phyloP scores from a whole-genome alignment of 2,888 invertebrate genomes.

The Penaeus monodon region DNA sequence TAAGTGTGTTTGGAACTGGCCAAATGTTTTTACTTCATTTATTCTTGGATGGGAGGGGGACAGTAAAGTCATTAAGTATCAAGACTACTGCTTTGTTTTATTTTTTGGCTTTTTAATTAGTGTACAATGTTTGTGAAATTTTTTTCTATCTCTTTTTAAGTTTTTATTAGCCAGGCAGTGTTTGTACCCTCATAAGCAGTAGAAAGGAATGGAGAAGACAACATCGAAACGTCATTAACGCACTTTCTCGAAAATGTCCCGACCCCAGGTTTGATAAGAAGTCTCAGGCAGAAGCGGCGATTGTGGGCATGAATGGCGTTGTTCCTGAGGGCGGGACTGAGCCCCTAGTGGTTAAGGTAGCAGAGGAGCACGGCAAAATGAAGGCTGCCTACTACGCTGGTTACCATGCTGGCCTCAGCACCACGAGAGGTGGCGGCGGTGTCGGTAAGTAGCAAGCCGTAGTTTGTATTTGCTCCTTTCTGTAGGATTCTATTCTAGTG shows the following conservation, averaged over 20 bases:
- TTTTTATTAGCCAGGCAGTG: too few relatives aligned
- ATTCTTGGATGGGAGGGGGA: too few relatives aligned
- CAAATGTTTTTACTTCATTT: too few relatives aligned
- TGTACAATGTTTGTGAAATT: too few relatives aligned
- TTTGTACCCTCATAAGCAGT: too few relatives aligned
- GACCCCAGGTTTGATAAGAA: conserved; percentile 64
- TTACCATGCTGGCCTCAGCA: conserved; percentile 75
- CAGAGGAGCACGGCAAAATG: conserved; percentile 87
- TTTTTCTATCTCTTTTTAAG: too few relatives aligned
- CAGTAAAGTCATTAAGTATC: too few relatives aligned
- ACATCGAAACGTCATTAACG: too few relatives aligned
- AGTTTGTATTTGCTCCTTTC: not conserved
- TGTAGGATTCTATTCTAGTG: not conserved
- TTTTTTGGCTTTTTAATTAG: too few relatives aligned
- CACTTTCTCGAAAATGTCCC: not conserved
- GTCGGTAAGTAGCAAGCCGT: conserved; percentile 18
- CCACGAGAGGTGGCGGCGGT: conserved; percentile 46
- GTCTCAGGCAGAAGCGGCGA: conserved; percentile 87
- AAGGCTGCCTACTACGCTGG: conserved; percentile 82
- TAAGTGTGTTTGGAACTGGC: too few relatives aligned
- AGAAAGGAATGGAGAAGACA: too few relatives aligned
- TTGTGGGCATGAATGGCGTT: conserved; percentile 83
- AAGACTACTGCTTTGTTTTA: too few relatives aligned
- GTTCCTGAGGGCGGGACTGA: conserved; percentile 86
- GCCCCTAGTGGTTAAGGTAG: conserved; percentile 86